A percentile compares a stretch with the other conserved stretches of the same genome.
Conservation (phyloP, 2,113 vertebrate species). For the Alligator sinensis region DNA sequence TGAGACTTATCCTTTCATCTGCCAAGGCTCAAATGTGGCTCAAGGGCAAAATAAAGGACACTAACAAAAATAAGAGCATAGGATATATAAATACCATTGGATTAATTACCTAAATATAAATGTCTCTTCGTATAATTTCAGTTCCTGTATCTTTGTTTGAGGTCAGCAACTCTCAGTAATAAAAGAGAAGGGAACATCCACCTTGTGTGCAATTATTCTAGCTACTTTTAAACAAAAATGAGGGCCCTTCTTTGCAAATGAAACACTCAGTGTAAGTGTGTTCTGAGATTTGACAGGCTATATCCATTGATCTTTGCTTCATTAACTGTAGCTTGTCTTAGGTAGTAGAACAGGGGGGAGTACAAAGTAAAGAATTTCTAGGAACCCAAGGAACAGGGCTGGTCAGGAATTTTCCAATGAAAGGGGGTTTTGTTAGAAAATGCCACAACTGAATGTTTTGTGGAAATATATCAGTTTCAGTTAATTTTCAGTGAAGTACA, state of each 20-base stretch:
- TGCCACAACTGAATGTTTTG: slow-evolving; percentile 20
- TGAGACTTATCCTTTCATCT: background rate
- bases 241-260: background rate
- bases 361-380: background rate
- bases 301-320: background rate
- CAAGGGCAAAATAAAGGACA: background rate
- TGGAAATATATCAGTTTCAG: background rate
- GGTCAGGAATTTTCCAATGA: slow-evolving; percentile 5
- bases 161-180: background rate
- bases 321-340: background rate
- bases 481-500: background rate
- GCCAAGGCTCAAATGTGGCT: background rate
- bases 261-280: background rate
- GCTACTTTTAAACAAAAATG: background rate
- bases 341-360: slow-evolving; percentile 22
- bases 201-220: background rate
- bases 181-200: background rate
- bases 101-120: background rate
- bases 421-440: background rate
- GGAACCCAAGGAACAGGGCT: background rate
- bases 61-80: background rate
- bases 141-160: background rate
- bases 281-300: background rate
- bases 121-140: background rate
- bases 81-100: background rate